phyloP scores from a whole-genome alignment of 2,797 vertebrate species.

The Coccyzus lansbergi region DNA sequence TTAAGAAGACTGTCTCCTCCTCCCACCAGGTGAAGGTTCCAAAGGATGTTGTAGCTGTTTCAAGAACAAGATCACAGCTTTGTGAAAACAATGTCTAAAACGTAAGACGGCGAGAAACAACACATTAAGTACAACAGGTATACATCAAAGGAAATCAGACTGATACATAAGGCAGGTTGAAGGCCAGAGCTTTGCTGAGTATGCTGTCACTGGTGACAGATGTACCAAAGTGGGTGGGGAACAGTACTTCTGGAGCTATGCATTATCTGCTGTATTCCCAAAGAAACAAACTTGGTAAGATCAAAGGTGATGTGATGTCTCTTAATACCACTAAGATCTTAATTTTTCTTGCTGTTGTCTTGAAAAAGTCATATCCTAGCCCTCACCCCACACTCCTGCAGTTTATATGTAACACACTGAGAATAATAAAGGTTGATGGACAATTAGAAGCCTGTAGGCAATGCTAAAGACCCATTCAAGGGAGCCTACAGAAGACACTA shows the following conservation, averaged over 20 bases:
- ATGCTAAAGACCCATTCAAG: not conserved
- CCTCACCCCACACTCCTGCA: not conserved
- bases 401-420: not conserved
- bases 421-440: not conserved
- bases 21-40: not conserved
- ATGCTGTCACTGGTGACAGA: not conserved
- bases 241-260: not conserved
- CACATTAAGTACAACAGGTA: not conserved
- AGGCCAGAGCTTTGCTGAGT: not conserved
- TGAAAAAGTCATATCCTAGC: not conserved
- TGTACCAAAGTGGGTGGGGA: not conserved
- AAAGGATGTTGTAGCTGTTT: not conserved
- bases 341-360: not conserved
- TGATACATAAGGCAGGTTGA: not conserved
- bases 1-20: not conserved
- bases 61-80: constrained; percentile 12
- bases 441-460: not conserved
- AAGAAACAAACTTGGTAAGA: not conserved
- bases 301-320: not conserved
- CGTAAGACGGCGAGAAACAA: not conserved
- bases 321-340: not conserved
- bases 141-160: not conserved
- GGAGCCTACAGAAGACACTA: not conserved
- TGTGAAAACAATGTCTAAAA: not conserved
- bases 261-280: not conserved